Percentiles rank a stretch among this genome's conserved stretches.
phyloP scores from a whole-genome alignment of 2,888 invertebrate genomes.

The Monoplex corrugatus region DNA sequence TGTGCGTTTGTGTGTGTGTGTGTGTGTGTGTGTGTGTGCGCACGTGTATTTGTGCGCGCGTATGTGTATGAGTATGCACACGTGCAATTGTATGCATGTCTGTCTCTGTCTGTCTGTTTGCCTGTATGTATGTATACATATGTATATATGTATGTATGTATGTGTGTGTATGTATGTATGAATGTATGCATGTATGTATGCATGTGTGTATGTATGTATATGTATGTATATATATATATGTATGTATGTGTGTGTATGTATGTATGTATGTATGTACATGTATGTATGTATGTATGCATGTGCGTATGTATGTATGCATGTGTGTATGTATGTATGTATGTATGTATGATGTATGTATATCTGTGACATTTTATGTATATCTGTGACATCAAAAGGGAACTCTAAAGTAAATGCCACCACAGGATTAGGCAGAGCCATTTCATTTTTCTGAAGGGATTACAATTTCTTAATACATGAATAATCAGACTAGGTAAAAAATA shows the following conservation, averaged over 20 bases:
- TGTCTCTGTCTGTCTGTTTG: not conserved
- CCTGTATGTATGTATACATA: not conserved
- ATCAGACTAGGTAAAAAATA: too few relatives aligned
- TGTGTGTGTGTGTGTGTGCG: not conserved
- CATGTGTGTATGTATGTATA: too few relatives aligned
- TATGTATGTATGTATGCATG: not conserved
- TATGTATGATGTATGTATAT: not conserved
- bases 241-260: not conserved
- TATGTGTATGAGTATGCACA: not conserved
- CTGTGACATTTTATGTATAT: too few relatives aligned
- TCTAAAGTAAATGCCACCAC: too few relatives aligned
- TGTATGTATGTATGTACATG: not conserved
- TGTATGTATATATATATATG: not conserved
- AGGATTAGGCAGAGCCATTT: too few relatives aligned
- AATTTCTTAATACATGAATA: too few relatives aligned
- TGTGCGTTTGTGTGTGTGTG: not conserved
- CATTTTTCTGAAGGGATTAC: too few relatives aligned
- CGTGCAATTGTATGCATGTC: not conserved
- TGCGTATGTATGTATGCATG: not conserved
- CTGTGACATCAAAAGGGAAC: too few relatives aligned
- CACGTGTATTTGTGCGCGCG: not conserved
- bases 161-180: not conserved
- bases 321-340: not conserved
- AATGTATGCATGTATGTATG: too few relatives aligned
- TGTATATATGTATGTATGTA: not conserved